phyloP scores from a whole-genome alignment of 1,140 invertebrate species.

The Zaprionus davidi region DNA sequence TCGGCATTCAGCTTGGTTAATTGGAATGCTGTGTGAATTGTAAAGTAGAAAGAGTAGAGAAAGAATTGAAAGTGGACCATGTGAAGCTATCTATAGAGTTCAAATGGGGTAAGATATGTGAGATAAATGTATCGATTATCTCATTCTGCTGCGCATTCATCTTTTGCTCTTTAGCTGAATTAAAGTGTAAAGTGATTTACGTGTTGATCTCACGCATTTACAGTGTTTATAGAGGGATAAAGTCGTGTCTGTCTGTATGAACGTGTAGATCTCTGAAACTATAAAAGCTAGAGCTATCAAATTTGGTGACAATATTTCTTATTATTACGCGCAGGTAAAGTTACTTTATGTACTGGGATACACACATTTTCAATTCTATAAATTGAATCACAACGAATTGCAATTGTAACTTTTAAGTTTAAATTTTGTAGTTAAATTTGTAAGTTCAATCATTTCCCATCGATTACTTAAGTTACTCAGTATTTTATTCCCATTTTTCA shows the following conservation, averaged over 20 bases:
- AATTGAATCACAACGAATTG: no score
- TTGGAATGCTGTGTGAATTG: conserved; percentile 5
- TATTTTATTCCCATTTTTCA: background rate
- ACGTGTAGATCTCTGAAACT: no score
- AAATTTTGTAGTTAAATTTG: background rate
- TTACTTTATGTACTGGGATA: no score
- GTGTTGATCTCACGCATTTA: background rate
- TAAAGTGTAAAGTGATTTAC: background rate
- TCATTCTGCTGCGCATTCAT: background rate
- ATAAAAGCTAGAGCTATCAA: no score
- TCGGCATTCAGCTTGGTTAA: background rate
- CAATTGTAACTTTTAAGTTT: no score
- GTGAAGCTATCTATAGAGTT: background rate
- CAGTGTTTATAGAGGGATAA: no score
- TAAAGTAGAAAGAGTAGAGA: background rate
- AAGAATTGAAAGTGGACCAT: background rate
- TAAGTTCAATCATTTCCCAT: background rate
- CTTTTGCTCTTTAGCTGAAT: background rate
- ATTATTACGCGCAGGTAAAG: no score
- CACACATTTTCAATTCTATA: no score
- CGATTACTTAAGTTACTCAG: background rate
- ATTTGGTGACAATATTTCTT: no score
- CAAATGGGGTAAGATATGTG: background rate
- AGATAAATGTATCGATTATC: background rate
- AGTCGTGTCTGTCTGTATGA: no score